Evolutionary conservation across 2,113 vertebrate genomes (phyloP).

Genomic region (Equus przewalskii): DNA sequence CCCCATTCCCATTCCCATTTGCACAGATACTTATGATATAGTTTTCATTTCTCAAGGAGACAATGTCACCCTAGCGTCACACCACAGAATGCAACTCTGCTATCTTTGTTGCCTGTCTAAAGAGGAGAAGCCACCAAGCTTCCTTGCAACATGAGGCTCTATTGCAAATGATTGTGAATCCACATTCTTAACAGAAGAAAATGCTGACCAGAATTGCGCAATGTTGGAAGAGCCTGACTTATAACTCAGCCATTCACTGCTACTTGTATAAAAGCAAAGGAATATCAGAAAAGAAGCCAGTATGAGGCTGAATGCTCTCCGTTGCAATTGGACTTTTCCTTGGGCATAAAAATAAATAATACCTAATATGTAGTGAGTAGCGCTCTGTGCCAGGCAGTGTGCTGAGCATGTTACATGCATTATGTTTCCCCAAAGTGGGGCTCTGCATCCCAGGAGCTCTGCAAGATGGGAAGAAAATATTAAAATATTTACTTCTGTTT

Average conservation of each 20-base stretch:
- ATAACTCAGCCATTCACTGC: background rate
- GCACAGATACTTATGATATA: background rate
- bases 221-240: background rate
- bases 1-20: background rate
- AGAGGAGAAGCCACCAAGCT: background rate
- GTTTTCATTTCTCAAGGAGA: conserved; percentile 15
- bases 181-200: background rate
- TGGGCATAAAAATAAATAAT: conserved; percentile 36
- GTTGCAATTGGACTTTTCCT: background rate
- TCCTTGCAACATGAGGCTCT: background rate
- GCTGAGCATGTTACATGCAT: background rate
- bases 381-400: background rate
- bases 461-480: background rate
- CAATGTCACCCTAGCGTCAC: background rate
- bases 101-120: background rate
- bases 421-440: background rate
- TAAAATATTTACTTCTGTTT: conserved; percentile 29
- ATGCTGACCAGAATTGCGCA: background rate
- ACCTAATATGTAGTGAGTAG: background rate
- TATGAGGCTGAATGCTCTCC: background rate
- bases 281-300: background rate
- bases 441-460: background rate
- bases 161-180: background rate
- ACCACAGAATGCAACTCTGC: background rate
- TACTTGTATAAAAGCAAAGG: background rate